phyloP scores from a whole-genome alignment of 2,888 invertebrate species.

The Ischnura elegans region DNA sequence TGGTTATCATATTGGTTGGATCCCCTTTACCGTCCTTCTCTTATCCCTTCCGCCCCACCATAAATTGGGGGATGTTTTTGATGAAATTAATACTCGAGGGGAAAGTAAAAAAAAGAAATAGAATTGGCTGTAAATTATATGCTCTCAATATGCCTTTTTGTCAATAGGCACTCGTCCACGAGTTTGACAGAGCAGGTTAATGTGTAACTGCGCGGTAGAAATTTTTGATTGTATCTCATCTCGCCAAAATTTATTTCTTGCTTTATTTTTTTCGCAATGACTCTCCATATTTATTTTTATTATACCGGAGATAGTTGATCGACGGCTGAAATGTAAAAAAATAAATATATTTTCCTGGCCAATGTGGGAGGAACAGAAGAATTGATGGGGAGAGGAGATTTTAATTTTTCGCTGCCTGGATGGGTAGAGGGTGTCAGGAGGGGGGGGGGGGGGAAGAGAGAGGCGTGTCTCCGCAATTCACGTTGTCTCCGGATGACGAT shows the following conservation, averaged over 20 bases:
- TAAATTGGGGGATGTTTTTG: no score
- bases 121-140: no score
- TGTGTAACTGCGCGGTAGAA: background rate
- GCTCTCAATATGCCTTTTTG: no score
- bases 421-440: no score
- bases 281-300: conserved; percentile 6
- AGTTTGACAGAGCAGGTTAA: background rate
- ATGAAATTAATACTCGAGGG: no score
- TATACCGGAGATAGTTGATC: background rate
- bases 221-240: background rate
- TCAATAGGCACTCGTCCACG: no score
- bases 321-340: no score
- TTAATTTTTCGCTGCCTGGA: no score
- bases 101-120: no score
- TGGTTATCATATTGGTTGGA: no score
- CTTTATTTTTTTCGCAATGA: background rate
- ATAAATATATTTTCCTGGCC: background rate
- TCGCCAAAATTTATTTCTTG: background rate
- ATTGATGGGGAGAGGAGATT: background rate
- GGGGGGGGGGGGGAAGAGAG: background rate
- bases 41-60: no score
- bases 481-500: background rate
- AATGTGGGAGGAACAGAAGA: background rate
- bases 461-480: background rate
- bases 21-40: no score